Evolutionary conservation across 2,797 vertebrate species (phyloP), one percentile per base, ranked within the genome.

Genomic region (Tenualosa ilisha): DNA sequence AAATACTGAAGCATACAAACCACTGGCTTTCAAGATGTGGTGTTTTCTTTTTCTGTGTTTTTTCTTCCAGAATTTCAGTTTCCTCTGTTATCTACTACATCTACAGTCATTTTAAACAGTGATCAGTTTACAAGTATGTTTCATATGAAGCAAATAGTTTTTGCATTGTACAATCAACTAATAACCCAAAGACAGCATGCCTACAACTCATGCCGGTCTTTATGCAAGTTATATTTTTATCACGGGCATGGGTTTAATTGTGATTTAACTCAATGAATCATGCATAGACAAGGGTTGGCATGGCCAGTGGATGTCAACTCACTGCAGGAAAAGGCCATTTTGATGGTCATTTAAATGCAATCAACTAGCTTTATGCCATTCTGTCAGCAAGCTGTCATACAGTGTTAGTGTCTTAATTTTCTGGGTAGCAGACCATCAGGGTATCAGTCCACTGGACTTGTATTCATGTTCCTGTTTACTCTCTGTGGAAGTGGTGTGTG

Each of bases 331-430:
- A 37, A 2, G 31, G 26, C 65, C 26, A 37, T 72, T 37, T 72
- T 72, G 31, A 6, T 12, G 65, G 31, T 37, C 7, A 72, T 72
- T 24, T 72, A 72, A 40, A 72, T 72, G 65, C 65, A 72, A 37
- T 72, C 37, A 72, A 37, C 65, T 72, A 40, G 65, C 26, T 72
- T 72, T 72, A 72, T 72, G 65, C 9, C 31, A 72, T 72, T 72
- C 15, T 17, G 31, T 37, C 31, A 72, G 65, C 65, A 37, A 40
- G 26, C 12, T 72, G 65, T 72, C 65, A 72, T 40, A 72, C 26
- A 72, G 12, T 1, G 13, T 37, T 37, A 37, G 65, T 40, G 31
- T 72, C 65, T 72, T 72, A 40, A 72, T 37, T 72, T 72, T 15
- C 65, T 40, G 26, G 65, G 65, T 17, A 72, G 31, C 65, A 72